These are phyloP conservation scores for Caenorhabditis afra DNA, from an alignment of 2,888 invertebrate genomes.

Conservation along the genomic window DNA sequence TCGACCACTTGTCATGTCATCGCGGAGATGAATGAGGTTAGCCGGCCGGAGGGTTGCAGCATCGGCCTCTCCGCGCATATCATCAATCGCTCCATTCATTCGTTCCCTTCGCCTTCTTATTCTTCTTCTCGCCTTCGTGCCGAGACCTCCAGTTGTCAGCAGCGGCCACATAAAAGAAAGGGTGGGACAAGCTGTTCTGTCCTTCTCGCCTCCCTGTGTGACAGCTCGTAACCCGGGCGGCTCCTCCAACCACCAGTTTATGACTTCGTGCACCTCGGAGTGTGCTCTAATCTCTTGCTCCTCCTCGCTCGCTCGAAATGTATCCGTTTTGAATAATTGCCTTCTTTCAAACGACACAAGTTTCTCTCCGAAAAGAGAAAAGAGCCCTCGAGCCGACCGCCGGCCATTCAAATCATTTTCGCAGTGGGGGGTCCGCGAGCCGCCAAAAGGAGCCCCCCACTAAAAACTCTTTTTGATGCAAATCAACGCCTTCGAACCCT, in stretches of 20 bases:
- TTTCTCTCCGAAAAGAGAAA: background rate
- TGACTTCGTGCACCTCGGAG: constrained; percentile 28
- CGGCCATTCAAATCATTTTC: constrained; percentile 52
- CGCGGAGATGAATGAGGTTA: constrained; percentile 55
- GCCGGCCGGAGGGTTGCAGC: constrained; percentile 40
- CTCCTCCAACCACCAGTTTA: constrained; percentile 6
- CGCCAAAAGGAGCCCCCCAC: constrained; percentile 27
- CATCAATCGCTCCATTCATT: constrained; percentile 53
- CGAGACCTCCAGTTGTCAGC: constrained; percentile 48
- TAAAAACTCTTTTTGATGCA: constrained; percentile 48
- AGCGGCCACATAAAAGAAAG: constrained; percentile 52
- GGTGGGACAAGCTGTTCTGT: constrained; percentile 27
- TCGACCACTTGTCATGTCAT: constrained; percentile 55
- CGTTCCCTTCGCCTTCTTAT: background rate
- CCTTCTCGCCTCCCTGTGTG: constrained; percentile 5
- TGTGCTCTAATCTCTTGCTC: constrained; percentile 1
- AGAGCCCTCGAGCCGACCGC: constrained; percentile 11
- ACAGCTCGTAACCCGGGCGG: constrained; percentile 33
- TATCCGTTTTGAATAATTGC: constrained; percentile 59
- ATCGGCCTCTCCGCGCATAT: constrained; percentile 48
- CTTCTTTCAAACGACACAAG: constrained; percentile 45
- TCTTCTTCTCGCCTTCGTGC: constrained; percentile 55
- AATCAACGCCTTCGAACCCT: constrained; percentile 19
- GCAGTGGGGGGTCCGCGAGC: constrained; percentile 49
- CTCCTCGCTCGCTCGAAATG: constrained; percentile 35